phyloP scores from a whole-genome alignment of 2,797 vertebrate genomes.

The Spatula clypeata region DNA sequence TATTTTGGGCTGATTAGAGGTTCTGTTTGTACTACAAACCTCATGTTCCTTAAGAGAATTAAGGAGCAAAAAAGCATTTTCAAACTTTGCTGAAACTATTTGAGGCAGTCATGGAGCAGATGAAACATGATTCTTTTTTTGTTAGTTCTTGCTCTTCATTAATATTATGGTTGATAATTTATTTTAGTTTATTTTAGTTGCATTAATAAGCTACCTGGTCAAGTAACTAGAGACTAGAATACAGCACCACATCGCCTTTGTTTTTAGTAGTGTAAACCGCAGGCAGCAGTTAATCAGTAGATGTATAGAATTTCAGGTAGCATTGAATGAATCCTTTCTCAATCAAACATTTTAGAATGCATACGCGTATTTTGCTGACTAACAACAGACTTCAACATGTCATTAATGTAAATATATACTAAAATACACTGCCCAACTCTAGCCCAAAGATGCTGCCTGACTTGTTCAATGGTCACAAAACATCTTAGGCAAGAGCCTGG shows the following conservation, averaged over 20 bases:
- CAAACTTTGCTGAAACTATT: not conserved
- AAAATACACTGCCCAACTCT: not conserved
- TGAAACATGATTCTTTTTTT: not conserved
- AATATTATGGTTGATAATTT: not conserved
- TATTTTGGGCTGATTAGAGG: not conserved
- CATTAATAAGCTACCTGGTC: not conserved
- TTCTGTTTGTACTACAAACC: not conserved
- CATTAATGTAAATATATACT: not conserved
- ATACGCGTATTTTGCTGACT: not conserved
- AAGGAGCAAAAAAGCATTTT: constrained; percentile 1
- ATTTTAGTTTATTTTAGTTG: not conserved
- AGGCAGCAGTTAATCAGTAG: not conserved
- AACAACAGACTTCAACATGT: not conserved
- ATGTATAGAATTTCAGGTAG: not conserved
- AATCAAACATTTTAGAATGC: not conserved
- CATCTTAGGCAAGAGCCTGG: not conserved
- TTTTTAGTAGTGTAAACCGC: not conserved
- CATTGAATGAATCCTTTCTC: not conserved
- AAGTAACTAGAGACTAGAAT: not conserved
- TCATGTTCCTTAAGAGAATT: not conserved
- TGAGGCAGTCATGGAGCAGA: not conserved
- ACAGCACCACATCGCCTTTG: not conserved
- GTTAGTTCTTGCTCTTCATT: not conserved
- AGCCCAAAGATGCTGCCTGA: not conserved
- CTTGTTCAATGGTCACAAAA: not conserved